A percentile compares a stretch with the other conserved stretches of the same genome.
phyloP scores from a whole-genome alignment of 2,113 vertebrate genomes.

The Rhineura floridana region DNA sequence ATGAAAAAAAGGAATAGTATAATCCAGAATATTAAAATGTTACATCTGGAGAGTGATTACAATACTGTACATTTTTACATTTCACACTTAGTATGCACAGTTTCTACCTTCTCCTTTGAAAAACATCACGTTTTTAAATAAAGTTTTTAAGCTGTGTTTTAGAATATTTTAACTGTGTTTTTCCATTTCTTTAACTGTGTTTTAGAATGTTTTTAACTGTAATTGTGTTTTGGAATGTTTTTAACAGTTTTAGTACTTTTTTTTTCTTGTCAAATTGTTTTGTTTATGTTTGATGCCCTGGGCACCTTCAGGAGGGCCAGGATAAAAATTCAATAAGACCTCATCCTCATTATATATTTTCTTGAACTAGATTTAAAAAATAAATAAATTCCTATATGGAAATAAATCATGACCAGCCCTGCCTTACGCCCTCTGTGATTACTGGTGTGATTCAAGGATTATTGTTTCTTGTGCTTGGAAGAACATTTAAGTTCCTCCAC shows the following conservation, averaged over 20 bases:
- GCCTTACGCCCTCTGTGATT: neutral
- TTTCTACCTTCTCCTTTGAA: neutral
- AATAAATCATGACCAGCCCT: neutral
- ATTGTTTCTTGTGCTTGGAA: neutral
- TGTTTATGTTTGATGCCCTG: too few relatives aligned
- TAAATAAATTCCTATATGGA: neutral
- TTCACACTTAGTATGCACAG: neutral
- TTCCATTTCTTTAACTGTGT: too few relatives aligned
- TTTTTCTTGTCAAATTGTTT: too few relatives aligned
- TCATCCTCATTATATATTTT: too few relatives aligned
- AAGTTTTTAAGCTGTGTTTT: too few relatives aligned
- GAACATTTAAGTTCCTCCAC: neutral
- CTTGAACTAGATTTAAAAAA: neutral
- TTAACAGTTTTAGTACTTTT: too few relatives aligned
- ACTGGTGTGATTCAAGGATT: neutral
- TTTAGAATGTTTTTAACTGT: too few relatives aligned
- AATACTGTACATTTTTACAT: neutral
- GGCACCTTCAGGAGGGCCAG: too few relatives aligned
- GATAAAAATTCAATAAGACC: too few relatives aligned
- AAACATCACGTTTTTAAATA: too few relatives aligned
- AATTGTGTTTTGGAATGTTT: too few relatives aligned
- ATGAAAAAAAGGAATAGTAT: neutral
- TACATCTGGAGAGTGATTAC: neutral
- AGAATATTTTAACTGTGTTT: too few relatives aligned
- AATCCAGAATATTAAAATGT: neutral